Conservation (phyloP, 92 coral and sea anemone species). For the Porites lobata region DNA sequence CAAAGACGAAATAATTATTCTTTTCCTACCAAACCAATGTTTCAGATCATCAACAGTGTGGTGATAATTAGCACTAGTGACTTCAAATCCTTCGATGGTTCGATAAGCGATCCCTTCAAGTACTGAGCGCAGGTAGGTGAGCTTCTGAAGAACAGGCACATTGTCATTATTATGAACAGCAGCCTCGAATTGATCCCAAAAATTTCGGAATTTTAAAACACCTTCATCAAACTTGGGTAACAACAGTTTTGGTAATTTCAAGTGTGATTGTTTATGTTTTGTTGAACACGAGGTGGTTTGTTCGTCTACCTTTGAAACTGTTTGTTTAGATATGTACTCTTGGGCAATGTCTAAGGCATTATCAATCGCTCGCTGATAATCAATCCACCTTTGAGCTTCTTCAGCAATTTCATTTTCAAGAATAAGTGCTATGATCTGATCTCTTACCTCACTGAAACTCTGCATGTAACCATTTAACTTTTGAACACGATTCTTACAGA, state of each 20-base stretch:
- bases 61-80: conserved; percentile 41
- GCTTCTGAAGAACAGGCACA: conserved; percentile 44
- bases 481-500: conserved; percentile 30
- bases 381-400: conserved; percentile 38
- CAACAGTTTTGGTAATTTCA: conserved; percentile 42
- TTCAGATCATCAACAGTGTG: conserved; percentile 52
- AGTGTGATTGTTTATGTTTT: conserved; percentile 11
- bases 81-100: background rate
- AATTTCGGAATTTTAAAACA: conserved; percentile 3
- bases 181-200: no score
- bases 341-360: conserved; percentile 15
- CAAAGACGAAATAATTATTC: conserved; percentile 28
- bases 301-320: background rate
- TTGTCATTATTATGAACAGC: conserved; percentile 56
- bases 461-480: conserved; percentile 24
- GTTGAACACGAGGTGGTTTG: conserved; percentile 8
- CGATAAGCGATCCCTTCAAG: conserved; percentile 16
- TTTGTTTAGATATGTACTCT: conserved; percentile 1
- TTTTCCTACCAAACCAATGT: conserved; percentile 42
- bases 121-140: conserved; percentile 49
- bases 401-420: no score
- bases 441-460: conserved; percentile 31
- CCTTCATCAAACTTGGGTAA: conserved; percentile 55
- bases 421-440: conserved; percentile 18
- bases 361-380: conserved; percentile 15